Conservation (phyloP, 2,113 vertebrate genomes). For the Nibea coibor region DNA sequence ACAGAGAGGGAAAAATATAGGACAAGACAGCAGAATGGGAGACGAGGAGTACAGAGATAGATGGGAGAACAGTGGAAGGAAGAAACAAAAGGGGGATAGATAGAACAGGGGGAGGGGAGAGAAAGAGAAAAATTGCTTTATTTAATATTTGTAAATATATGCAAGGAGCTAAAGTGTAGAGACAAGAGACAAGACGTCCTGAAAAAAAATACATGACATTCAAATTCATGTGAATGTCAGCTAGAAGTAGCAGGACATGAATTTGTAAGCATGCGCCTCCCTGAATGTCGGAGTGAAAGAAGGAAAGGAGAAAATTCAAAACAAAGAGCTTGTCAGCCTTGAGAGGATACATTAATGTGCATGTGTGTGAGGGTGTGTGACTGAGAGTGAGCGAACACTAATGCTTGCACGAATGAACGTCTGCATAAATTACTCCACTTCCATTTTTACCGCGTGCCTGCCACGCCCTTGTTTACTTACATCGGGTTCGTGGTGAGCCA, state of each 20-base stretch:
- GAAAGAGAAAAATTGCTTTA: constrained; percentile 69
- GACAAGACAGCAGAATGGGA: constrained; percentile 41
- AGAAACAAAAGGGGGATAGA: constrained; percentile 62
- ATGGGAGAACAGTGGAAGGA: constrained; percentile 20
- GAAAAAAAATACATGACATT: constrained; percentile 76
- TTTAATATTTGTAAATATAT: constrained; percentile 85
- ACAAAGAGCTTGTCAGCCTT: constrained; percentile 77
- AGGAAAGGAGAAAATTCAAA: constrained; percentile 72
- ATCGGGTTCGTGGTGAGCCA: constrained; percentile 91
- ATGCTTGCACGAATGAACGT: constrained; percentile 42
- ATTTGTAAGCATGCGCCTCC: constrained; percentile 75
- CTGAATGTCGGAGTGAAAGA: constrained; percentile 66
- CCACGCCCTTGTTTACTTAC: constrained; percentile 76
- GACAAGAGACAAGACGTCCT: constrained; percentile 77
- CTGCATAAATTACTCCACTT: constrained; percentile 69
- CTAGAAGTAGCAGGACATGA: constrained; percentile 75
- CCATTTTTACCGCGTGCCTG: constrained; percentile 35
- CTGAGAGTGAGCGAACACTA: constrained; percentile 58
- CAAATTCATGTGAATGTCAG: constrained; percentile 82
- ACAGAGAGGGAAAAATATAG: constrained; percentile 33
- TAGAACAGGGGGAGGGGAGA: constrained; percentile 57
- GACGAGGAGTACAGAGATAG: constrained; percentile 40
- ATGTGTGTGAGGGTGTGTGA: constrained; percentile 64
- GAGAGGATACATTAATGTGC: constrained; percentile 73
- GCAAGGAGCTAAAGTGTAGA: constrained; percentile 78